These are phyloP conservation scores for Brachionichthys hirsutus DNA, from an alignment of 2,113 vertebrate genomes.

Conservation along the genomic window DNA sequence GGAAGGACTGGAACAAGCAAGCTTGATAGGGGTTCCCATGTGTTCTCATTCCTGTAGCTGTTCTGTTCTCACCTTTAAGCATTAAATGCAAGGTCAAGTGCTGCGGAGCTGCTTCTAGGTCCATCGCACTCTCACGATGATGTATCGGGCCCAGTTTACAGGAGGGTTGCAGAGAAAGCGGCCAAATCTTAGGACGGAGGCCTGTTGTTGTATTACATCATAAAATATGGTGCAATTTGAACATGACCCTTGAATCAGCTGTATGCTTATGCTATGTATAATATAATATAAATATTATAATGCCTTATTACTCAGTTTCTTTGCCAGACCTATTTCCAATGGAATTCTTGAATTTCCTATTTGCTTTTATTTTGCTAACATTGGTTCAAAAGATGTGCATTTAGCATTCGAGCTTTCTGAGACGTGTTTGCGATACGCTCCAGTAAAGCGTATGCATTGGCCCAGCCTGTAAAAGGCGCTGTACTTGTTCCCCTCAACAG, in stretches of 20 bases:
- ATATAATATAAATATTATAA: background rate
- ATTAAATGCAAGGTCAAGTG: conserved; percentile 55
- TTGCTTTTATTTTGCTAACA: too few species aligned
- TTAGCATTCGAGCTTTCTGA: too few species aligned
- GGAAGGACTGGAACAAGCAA: conserved; percentile 31
- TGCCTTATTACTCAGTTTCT: too few species aligned
- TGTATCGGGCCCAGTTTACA: conserved; percentile 37
- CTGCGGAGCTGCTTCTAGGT: conserved; percentile 35
- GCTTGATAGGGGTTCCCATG: conserved; percentile 39
- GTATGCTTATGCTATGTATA: background rate
- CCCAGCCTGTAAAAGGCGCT: too few species aligned
- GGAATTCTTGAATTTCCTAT: background rate
- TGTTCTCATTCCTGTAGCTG: conserved; percentile 34
- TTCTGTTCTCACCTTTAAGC: conserved; percentile 38
- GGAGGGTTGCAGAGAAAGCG: conserved; percentile 3
- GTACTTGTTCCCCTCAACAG: too few species aligned
- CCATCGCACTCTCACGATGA: conserved; percentile 22
- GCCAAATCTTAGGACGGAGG: too few species aligned
- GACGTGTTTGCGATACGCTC: too few species aligned
- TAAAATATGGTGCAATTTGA: background rate
- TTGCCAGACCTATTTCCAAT: background rate
- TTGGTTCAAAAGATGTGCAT: too few species aligned
- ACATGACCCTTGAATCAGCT: background rate
- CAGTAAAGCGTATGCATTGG: too few species aligned
- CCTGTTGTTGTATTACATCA: background rate